Percentiles rank a stretch among this genome's conserved stretches.
Evolutionary conservation across 2,113 vertebrate species (phyloP).

Genomic region (Hystrix cristata): DNA sequence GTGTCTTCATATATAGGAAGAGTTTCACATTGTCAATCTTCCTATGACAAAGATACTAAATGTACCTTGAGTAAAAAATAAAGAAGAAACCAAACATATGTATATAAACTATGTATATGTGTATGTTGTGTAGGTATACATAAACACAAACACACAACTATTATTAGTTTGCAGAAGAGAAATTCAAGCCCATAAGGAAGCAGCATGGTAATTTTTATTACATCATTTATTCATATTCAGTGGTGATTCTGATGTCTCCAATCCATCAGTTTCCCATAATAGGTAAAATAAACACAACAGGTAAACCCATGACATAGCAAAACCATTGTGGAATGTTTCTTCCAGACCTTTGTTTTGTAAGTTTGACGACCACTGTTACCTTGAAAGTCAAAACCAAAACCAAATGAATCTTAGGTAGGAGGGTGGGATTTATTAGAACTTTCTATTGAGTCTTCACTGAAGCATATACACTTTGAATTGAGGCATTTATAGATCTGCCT

Average conservation of each 20-base stretch:
- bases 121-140: background rate
- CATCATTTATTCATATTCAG: background rate
- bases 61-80: conserved; percentile 54
- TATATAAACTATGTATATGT: background rate
- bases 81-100: background rate
- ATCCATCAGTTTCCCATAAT: background rate
- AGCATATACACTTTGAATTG: background rate
- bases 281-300: conserved; percentile 27
- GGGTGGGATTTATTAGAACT: background rate
- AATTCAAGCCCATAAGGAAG: background rate
- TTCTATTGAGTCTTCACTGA: background rate
- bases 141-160: background rate
- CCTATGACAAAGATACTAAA: conserved; percentile 32
- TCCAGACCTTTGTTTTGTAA: background rate
- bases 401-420: background rate
- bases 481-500: background rate
- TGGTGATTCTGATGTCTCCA: background rate
- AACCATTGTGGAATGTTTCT: background rate
- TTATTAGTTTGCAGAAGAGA: background rate
- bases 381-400: conserved; percentile 12
- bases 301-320: background rate
- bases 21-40: conserved; percentile 50
- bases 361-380: background rate
- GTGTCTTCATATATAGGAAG: conserved; percentile 26
- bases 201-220: conserved; percentile 24